phyloP scores from a whole-genome alignment of 2,888 invertebrate species.

The Agelastica alni region DNA sequence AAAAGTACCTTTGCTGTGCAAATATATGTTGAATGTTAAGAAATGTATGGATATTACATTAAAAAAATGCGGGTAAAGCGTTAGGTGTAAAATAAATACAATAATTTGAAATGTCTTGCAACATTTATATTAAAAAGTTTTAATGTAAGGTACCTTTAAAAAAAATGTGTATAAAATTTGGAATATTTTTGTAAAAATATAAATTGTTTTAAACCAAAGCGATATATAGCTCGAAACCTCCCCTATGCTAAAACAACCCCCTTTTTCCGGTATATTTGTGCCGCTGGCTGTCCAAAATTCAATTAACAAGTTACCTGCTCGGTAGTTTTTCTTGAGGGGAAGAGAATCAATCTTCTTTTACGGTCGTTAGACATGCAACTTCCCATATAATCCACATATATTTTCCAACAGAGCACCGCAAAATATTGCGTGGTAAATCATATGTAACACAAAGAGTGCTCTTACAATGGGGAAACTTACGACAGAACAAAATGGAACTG shows the following conservation, averaged over 20 bases:
- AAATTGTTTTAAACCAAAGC: too few relatives aligned
- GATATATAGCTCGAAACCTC: too few relatives aligned
- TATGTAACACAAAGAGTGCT: constrained; percentile 31
- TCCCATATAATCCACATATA: constrained; percentile 36
- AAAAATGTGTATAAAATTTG: too few relatives aligned
- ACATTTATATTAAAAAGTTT: too few relatives aligned
- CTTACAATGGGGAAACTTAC: constrained; percentile 23
- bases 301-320: constrained; percentile 36
- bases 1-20: too few relatives aligned
- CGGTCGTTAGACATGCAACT: constrained; percentile 41
- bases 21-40: too few relatives aligned
- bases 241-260: constrained; percentile 13
- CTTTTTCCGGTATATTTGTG: constrained; percentile 3
- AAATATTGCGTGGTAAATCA: constrained; percentile 38
- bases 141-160: too few relatives aligned
- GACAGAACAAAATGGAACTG: constrained; percentile 20
- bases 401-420: constrained; percentile 29
- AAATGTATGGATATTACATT: too few relatives aligned
- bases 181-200: too few relatives aligned
- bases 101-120: too few relatives aligned
- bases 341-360: constrained; percentile 40
- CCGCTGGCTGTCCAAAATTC: constrained; percentile 30
- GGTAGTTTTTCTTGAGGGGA: constrained; percentile 28
- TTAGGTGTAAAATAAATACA: too few relatives aligned
- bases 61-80: too few relatives aligned